Base-by-base conservation (phyloP, 2,113 vertebrate genomes). In the Notothenia rossii region DNA sequence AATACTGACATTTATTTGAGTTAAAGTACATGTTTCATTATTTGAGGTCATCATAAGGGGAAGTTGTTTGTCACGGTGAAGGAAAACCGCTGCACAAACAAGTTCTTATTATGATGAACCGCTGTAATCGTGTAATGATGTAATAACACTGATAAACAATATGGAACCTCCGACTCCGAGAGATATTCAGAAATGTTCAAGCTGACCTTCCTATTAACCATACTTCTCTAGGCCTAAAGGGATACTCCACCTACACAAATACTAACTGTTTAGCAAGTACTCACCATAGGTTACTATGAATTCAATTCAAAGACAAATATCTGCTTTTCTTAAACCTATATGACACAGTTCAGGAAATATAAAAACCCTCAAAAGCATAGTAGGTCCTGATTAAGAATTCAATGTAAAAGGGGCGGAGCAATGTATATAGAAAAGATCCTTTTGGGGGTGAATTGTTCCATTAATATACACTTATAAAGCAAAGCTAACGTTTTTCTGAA, bases 91-190 rank as follows among this genome's bases (percentile, higher is more conserved):
- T 4, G 14, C 46, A 69, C 12, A 48, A 51, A 73, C 0, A 78
- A 66, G 17, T 14, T 45, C 74, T 45, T 45, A 43, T 65, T n/a
- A 55, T 29, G 22, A 80, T 29, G 7, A 69, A 59, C 67, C n/a
- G 5, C 63, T 61, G 1, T 22, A 11, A 54, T 72, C 25, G 59
- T 63, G 60, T 54, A 25, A 62, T 40, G 36, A 43, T n/a, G 58
- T 55, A 63, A 72, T 75, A 58, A 67, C 22, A 49, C 17, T 66
- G 6, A 55, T 48, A 18, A 50, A 75, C 22, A 56, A 70, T 56
- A 58, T 43, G 0, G 25, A 73, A 70, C 22, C 14, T 20, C 54
- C 8, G 29, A 22, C 14, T 13, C 7, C 7, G 1, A 36, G 20
- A 58, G 15, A 50, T 43, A 20, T 48, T 43, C 2, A 3, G 9